Evolutionary conservation across 2,888 invertebrate species (phyloP).

Genomic region (Molorchus minor): DNA sequence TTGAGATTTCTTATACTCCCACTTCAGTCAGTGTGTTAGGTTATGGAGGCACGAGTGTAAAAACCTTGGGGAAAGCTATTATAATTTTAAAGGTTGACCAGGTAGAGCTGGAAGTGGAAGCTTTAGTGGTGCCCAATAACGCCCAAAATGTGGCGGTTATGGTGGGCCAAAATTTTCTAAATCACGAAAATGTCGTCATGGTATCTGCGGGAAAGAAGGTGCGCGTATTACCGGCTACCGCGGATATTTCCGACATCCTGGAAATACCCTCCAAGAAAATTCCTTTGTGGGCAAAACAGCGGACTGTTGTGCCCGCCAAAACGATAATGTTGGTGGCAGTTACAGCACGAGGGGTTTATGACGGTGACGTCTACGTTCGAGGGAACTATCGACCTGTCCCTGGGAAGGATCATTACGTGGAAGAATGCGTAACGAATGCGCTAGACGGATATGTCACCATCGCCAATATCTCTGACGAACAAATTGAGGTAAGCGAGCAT

Average conservation of each 20-base stretch:
- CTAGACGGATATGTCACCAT: neutral
- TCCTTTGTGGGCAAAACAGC: neutral
- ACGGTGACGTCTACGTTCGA: neutral
- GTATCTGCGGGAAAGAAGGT: neutral
- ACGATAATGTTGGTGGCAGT: neutral
- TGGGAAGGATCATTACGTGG: slow-evolving; percentile 6
- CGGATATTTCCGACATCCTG: neutral
- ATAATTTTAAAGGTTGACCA: neutral
- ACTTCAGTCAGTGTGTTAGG: neutral
- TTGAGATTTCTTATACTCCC: neutral
- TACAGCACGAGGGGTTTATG: neutral
- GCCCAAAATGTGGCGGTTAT: neutral
- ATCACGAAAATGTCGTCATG: neutral
- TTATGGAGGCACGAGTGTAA: neutral
- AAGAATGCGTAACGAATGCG: slow-evolving; percentile 4
- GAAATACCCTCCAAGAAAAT: neutral
- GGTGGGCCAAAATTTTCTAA: neutral
- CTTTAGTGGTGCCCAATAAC: neutral
- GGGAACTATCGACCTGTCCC: neutral
- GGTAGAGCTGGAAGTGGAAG: neutral
- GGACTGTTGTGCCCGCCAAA: neutral
- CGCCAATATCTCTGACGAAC: slow-evolving; percentile 2
- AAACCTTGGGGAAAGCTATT: neutral
- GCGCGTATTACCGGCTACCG: neutral
- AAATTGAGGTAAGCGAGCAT: slow-evolving; percentile 1